These are phyloP conservation scores for Euschistus heros DNA, from an alignment of 1,140 invertebrate species.

Conservation along the genomic window DNA sequence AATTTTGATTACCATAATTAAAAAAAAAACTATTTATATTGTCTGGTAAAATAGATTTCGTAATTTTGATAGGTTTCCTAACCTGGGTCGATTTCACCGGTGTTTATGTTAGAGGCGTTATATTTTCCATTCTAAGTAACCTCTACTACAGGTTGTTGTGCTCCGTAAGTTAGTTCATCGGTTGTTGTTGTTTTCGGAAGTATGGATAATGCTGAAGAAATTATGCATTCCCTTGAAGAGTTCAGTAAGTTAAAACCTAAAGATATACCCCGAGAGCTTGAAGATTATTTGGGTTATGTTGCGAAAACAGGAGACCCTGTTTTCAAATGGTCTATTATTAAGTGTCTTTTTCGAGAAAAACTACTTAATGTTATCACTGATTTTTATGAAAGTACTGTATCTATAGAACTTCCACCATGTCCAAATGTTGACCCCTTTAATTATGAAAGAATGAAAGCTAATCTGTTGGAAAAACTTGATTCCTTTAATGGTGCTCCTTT, in stretches of 20 bases:
- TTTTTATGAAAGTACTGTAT: conserved; percentile 68
- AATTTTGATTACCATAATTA: too few relatives aligned
- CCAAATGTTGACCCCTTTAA: conserved; percentile 87
- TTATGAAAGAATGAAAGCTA: conserved; percentile 78
- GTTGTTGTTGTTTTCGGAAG: not conserved
- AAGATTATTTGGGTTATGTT: conserved; percentile 81
- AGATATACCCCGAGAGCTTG: conserved; percentile 77
- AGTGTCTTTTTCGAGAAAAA: conserved; percentile 78
- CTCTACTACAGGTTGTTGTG: not conserved
- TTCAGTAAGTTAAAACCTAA: conserved; percentile 71
- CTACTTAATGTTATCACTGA: conserved; percentile 74
- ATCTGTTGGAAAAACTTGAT: conserved; percentile 72
- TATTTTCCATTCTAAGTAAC: not conserved
- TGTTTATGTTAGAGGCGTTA: conserved; percentile 5
- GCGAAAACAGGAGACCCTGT: conserved; percentile 89
- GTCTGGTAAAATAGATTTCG: too few relatives aligned
- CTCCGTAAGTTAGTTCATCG: not conserved
- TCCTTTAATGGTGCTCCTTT: conserved; percentile 83
- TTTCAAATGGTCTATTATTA: conserved; percentile 82
- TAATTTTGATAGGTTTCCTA: not conserved
- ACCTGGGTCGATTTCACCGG: conserved; percentile 8
- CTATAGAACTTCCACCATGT: conserved; percentile 60
- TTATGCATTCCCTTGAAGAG: conserved; percentile 68
- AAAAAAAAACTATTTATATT: too few relatives aligned
- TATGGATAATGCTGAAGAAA: conserved; percentile 79